Evolutionary conservation across 2,797 vertebrate species (phyloP).

Genomic region (Silurus aristotelis): DNA sequence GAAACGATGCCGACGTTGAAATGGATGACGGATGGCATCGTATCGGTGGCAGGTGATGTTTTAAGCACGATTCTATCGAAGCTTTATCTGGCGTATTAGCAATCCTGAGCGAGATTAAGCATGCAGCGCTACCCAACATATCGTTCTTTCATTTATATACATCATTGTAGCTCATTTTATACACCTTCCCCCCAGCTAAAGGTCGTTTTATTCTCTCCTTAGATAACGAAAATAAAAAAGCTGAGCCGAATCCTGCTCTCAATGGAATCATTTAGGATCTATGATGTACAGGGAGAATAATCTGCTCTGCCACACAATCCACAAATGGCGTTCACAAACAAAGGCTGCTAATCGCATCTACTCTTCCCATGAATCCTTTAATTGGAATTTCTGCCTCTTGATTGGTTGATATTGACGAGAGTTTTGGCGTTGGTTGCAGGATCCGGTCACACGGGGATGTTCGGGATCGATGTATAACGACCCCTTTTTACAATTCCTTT

Average conservation of each 20-base stretch:
- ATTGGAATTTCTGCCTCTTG: slow-evolving; percentile 39
- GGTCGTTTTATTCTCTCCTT: background rate
- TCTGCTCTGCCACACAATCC: slow-evolving; percentile 28
- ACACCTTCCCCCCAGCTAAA: background rate
- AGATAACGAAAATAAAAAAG: background rate
- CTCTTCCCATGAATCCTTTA: slow-evolving; percentile 41
- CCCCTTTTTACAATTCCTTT: slow-evolving; percentile 53
- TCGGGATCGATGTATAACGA: slow-evolving; percentile 30
- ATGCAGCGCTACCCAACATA: slow-evolving; percentile 16
- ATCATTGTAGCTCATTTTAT: background rate
- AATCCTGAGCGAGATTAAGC: slow-evolving; percentile 24
- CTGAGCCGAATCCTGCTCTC: slow-evolving; percentile 2
- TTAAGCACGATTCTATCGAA: slow-evolving; percentile 11
- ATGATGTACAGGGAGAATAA: background rate
- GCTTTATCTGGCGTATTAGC: slow-evolving; percentile 17
- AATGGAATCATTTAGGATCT: background rate
- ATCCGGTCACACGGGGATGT: slow-evolving; percentile 34
- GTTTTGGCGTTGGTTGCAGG: slow-evolving; percentile 32
- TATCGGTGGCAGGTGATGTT: background rate
- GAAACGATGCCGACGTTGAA: background rate
- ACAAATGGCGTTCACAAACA: slow-evolving; percentile 34
- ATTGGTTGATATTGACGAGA: slow-evolving; percentile 49
- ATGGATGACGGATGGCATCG: background rate
- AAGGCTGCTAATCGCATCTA: slow-evolving; percentile 28
- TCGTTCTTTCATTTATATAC: background rate